Conservation (phyloP, 2,113 vertebrate genomes). For the Nothobranchius kuhntae region DNA sequence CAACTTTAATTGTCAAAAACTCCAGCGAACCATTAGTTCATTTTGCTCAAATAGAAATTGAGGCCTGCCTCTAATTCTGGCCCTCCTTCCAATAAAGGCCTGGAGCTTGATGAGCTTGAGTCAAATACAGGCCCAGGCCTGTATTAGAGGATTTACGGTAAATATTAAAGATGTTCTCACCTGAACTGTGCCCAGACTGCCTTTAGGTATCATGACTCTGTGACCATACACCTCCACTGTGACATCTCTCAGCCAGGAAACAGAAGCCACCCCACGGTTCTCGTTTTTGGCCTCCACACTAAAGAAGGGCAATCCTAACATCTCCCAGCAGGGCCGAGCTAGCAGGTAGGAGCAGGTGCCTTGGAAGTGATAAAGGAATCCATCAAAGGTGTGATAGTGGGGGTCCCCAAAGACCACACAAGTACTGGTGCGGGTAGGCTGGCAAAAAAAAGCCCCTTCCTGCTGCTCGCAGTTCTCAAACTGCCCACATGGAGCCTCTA, state of each 20-base stretch:
- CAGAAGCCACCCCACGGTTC: slow-evolving; percentile 87
- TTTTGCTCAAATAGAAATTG: too few species aligned
- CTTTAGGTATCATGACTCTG: slow-evolving; percentile 89
- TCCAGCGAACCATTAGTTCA: too few species aligned
- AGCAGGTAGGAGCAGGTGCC: slow-evolving; percentile 96
- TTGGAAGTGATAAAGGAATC: slow-evolving; percentile 99
- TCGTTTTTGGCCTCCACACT: slow-evolving; percentile 98
- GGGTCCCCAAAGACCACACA: slow-evolving; percentile 98
- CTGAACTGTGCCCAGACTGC: slow-evolving; percentile 88
- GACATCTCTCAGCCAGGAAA: slow-evolving; percentile 95
- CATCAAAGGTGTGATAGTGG: slow-evolving; percentile 98
- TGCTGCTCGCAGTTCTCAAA: slow-evolving; percentile 89
- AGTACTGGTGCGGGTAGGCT: slow-evolving; percentile 91
- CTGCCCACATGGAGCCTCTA: slow-evolving; percentile 87
- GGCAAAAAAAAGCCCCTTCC: slow-evolving; percentile 90
- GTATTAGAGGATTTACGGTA: too few species aligned
- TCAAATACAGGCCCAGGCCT: too few species aligned
- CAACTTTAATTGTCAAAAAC: too few species aligned
- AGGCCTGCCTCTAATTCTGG: too few species aligned
- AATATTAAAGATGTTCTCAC: slow-evolving; percentile 71
- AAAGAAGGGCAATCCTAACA: slow-evolving; percentile 89
- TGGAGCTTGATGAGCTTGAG: too few species aligned
- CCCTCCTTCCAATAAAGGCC: too few species aligned
- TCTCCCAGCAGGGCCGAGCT: slow-evolving; percentile 91
- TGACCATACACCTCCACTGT: slow-evolving; percentile 93